phyloP scores from a whole-genome alignment of 2,888 invertebrate species.

The Drosophila cognata region DNA sequence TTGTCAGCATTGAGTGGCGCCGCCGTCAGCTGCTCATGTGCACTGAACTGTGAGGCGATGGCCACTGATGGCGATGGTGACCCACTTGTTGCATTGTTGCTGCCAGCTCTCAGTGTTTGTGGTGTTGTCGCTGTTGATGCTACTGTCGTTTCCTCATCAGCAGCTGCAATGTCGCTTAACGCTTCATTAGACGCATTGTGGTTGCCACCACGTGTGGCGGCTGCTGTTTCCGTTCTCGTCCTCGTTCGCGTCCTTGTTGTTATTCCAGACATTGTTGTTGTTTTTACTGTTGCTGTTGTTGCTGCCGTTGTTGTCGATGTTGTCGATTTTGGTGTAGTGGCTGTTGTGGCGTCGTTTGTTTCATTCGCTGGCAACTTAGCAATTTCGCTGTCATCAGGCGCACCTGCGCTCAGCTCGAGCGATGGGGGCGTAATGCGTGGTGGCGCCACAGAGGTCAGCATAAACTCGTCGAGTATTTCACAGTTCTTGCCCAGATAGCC shows the following conservation, averaged over 20 bases:
- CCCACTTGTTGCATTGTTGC: constrained; percentile 23
- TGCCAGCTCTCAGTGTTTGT: constrained; percentile 1
- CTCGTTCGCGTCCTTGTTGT: constrained; percentile 6
- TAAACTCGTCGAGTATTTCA: constrained; percentile 86
- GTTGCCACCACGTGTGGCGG: constrained; percentile 46
- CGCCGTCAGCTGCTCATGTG: constrained; percentile 22
- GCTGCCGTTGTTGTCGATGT: constrained; percentile 28
- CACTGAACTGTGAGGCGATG: constrained; percentile 28
- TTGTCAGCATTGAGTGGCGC: constrained; percentile 4
- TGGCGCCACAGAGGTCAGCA: constrained; percentile 81
- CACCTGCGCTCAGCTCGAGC: constrained; percentile 31
- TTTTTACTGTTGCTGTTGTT: constrained; percentile 10
- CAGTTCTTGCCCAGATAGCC: constrained; percentile 92
- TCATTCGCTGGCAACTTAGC: constrained; percentile 39
- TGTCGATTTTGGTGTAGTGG: constrained; percentile 31
- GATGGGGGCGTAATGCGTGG: constrained; percentile 83
- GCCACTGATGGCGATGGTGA: constrained; percentile 9
- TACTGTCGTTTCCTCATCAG: constrained; percentile 55
- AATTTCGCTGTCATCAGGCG: constrained; percentile 41
- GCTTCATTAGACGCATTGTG: constrained; percentile 74
- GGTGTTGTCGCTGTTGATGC: constrained; percentile 30
- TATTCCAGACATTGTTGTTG: background rate
- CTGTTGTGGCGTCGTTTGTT: constrained; percentile 45
- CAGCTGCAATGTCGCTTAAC: constrained; percentile 66
- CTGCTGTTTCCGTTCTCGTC: constrained; percentile 16